Conservation (phyloP, 2,888 invertebrate genomes). For the Eupithecia subumbrata region DNA sequence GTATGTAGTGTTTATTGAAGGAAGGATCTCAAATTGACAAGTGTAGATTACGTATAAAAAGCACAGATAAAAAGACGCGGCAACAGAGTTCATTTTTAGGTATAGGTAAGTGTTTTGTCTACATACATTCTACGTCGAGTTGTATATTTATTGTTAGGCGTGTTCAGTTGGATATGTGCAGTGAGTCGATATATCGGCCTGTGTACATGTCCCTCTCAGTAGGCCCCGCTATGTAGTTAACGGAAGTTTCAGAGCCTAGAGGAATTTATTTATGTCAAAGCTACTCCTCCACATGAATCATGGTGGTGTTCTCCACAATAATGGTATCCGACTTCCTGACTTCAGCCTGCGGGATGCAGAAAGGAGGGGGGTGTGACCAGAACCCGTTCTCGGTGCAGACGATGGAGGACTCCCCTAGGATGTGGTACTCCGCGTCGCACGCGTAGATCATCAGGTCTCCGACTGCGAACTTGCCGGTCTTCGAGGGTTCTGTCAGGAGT, state of each 20-base stretch:
- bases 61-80: too few relatives aligned
- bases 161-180: too few relatives aligned
- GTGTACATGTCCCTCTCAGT: neutral
- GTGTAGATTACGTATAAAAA: too few relatives aligned
- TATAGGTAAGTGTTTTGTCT: too few relatives aligned
- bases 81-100: too few relatives aligned
- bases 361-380: conserved; percentile 94
- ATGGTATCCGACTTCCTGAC: conserved; percentile 70
- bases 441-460: conserved; percentile 92
- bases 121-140: too few relatives aligned
- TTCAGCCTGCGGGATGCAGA: conserved; percentile 84
- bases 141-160: too few relatives aligned
- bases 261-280: neutral
- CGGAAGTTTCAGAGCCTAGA: neutral
- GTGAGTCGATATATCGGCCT: too few relatives aligned
- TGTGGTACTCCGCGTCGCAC: conserved; percentile 61
- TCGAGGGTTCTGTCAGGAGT: conserved; percentile 68
- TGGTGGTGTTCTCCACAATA: conserved; percentile 71
- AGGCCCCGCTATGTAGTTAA: neutral
- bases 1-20: too few relatives aligned
- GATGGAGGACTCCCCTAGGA: conserved; percentile 90
- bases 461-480: conserved; percentile 87
- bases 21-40: too few relatives aligned
- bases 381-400: conserved; percentile 94
- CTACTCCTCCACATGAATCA: conserved; percentile 68